These are phyloP conservation scores for Anseranas semipalmata DNA, from an alignment of 2,113 vertebrate genomes.

Conservation along the genomic window DNA sequence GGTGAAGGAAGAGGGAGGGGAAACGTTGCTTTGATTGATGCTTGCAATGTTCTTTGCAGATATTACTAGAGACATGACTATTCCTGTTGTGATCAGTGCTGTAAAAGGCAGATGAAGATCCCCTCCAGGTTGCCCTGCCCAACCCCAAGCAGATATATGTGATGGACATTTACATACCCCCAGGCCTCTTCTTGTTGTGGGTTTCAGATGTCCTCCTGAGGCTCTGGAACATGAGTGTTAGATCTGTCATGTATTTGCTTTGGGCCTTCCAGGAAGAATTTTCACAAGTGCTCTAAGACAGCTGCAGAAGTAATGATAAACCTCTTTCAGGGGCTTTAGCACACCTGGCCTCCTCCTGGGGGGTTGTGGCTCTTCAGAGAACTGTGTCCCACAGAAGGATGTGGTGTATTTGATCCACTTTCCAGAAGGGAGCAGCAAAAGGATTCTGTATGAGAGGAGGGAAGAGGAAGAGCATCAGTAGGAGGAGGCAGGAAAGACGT, in stretches of 20 bases:
- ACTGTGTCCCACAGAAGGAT: background rate
- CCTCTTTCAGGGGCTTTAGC: background rate
- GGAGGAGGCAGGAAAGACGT: background rate
- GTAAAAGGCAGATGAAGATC: background rate
- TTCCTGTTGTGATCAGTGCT: background rate
- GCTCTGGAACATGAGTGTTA: background rate
- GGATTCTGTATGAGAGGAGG: background rate
- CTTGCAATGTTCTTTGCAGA: background rate
- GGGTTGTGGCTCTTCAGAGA: background rate
- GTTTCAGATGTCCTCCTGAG: background rate
- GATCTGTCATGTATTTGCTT: background rate
- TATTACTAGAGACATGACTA: background rate
- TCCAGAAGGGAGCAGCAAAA: constrained; percentile 57
- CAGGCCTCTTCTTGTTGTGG: background rate
- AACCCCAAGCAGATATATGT: background rate
- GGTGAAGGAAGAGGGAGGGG: background rate
- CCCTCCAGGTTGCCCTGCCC: background rate
- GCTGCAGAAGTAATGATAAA: background rate
- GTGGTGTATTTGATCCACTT: constrained; percentile 10
- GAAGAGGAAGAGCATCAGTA: background rate
- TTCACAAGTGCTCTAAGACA: background rate
- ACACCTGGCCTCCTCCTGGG: background rate
- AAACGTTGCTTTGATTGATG: background rate
- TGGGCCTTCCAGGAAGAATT: background rate
- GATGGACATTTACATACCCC: background rate